Conservation (phyloP, 2,888 invertebrate species). For the Barypeithes pellucidus region DNA sequence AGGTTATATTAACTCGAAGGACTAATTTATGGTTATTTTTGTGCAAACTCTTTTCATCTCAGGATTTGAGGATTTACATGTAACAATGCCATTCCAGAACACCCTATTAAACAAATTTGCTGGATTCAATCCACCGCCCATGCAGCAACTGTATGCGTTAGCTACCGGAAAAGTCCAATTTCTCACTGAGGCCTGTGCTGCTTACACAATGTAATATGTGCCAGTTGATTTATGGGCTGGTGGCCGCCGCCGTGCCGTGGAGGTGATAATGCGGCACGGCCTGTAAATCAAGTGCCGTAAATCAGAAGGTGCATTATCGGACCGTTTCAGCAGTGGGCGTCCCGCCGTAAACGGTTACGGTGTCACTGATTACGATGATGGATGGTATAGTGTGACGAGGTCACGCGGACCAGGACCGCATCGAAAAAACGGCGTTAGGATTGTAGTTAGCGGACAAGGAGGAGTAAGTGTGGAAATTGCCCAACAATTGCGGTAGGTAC, state of each 20-base stretch:
- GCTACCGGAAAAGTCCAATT: slow-evolving; percentile 42
- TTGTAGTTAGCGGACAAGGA: too few relatives aligned
- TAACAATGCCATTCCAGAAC: too few relatives aligned
- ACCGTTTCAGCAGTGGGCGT: slow-evolving; percentile 59
- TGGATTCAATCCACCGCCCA: neutral
- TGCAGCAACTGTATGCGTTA: slow-evolving; percentile 3
- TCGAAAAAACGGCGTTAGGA: slow-evolving; percentile 9
- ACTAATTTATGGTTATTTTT: too few relatives aligned
- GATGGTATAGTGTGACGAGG: slow-evolving; percentile 38
- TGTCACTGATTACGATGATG: slow-evolving; percentile 52
- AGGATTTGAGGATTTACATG: too few relatives aligned
- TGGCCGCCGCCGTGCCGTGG: slow-evolving; percentile 33
- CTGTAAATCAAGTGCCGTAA: slow-evolving; percentile 57
- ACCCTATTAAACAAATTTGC: neutral
- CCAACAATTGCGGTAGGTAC: too few relatives aligned
- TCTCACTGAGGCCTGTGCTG: slow-evolving; percentile 37
- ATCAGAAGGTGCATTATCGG: slow-evolving; percentile 61
- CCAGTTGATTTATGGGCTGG: slow-evolving; percentile 48
- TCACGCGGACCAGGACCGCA: slow-evolving; percentile 44
- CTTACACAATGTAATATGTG: slow-evolving; percentile 52
- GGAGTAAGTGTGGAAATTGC: too few relatives aligned
- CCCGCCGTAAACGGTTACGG: slow-evolving; percentile 42
- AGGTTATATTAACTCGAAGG: too few relatives aligned
- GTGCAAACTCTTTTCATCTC: too few relatives aligned
- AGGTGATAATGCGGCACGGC: slow-evolving; percentile 54